phyloP scores from a whole-genome alignment of 1,140 invertebrate genomes.

The Idris sp. region DNA sequence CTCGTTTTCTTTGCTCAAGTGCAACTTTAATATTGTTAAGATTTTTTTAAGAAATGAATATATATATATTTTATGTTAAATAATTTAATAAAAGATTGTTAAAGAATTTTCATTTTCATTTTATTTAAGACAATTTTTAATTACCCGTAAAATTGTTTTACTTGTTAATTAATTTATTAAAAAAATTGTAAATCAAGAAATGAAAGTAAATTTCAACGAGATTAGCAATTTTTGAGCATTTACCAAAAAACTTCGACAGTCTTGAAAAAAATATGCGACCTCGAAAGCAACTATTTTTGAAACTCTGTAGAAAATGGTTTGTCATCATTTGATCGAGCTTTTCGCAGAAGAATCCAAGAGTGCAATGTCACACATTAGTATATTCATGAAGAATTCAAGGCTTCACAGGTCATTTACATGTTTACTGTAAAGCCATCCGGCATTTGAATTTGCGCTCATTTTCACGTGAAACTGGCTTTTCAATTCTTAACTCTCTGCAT shows the following conservation, averaged over 20 bases:
- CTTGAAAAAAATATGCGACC: neutral
- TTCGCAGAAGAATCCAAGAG: conserved; percentile 20
- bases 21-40: too few relatives aligned
- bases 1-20: too few relatives aligned
- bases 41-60: too few relatives aligned
- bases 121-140: too few relatives aligned
- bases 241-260: conserved; percentile 15
- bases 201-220: conserved; percentile 1
- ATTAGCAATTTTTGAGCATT: conserved; percentile 17
- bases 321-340: conserved; percentile 19
- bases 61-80: too few relatives aligned
- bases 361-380: conserved; percentile 41
- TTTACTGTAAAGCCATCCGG: conserved; percentile 21
- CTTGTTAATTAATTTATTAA: too few relatives aligned
- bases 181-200: too few relatives aligned
- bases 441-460: conserved; percentile 4
- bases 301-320: conserved; percentile 13
- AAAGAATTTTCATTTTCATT: too few relatives aligned
- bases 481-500: too few relatives aligned
- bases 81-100: too few relatives aligned
- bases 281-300: conserved; percentile 28
- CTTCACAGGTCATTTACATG: conserved; percentile 38
- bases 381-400: conserved; percentile 52
- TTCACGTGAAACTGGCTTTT: neutral
- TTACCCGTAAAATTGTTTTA: too few relatives aligned